Evolutionary conservation across 2,888 invertebrate species (phyloP).

Genomic region (Myopa testacea): DNA sequence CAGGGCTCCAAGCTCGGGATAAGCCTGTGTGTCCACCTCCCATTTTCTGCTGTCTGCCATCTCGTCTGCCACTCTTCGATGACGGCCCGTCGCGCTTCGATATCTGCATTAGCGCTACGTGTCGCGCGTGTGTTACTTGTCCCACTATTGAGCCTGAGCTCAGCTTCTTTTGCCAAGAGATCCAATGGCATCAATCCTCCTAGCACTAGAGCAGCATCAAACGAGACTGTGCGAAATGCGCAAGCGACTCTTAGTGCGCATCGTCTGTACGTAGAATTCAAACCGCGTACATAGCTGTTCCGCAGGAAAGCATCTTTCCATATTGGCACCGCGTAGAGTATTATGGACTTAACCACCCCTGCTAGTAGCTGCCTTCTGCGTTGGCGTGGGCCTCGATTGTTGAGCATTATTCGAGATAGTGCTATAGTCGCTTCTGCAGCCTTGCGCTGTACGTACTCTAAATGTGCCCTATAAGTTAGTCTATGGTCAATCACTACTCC

Average conservation of each 20-base stretch:
- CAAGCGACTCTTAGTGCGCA: neutral
- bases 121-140: too few relatives aligned
- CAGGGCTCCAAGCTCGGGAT: neutral
- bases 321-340: neutral
- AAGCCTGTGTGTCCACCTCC: neutral
- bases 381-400: too few relatives aligned
- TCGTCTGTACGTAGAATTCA: neutral
- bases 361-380: neutral
- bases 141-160: too few relatives aligned
- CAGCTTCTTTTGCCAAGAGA: too few relatives aligned
- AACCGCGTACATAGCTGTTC: neutral
- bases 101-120: too few relatives aligned
- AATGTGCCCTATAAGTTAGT: neutral
- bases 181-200: neutral
- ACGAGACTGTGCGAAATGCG: constrained; percentile 25
- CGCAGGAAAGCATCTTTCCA: neutral
- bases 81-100: too few relatives aligned
- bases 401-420: neutral
- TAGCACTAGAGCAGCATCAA: neutral
- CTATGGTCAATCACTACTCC: too few relatives aligned
- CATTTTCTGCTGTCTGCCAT: neutral
- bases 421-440: neutral
- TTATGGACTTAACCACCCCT: neutral
- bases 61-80: too few relatives aligned
- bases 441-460: neutral